A percentile compares a stretch with the other conserved stretches of the same genome.
These are phyloP conservation scores for Pasiphila rectangulata DNA, from an alignment of 2,888 invertebrate genomes.

Conservation along the genomic window DNA sequence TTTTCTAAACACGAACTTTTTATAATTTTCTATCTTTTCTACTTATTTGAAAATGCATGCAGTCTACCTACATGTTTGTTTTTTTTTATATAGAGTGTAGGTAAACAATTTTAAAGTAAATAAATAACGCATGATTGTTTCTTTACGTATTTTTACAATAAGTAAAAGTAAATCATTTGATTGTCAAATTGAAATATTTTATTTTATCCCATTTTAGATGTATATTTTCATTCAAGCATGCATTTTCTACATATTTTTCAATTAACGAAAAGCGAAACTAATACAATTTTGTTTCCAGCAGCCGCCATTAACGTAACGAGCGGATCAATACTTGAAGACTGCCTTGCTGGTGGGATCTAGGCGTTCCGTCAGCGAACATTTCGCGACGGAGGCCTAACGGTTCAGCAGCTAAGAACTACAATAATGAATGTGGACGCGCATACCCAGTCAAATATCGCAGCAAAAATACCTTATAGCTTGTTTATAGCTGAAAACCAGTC, in stretches of 20 bases:
- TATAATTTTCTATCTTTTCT: neutral
- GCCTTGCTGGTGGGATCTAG: conserved; percentile 40
- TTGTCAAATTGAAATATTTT: too few species aligned
- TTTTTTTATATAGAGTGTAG: too few species aligned
- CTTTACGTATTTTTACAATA: too few species aligned
- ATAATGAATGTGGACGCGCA: conserved; percentile 46
- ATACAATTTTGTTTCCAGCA: conserved; percentile 48
- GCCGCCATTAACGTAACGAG: conserved; percentile 73
- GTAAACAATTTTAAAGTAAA: too few species aligned
- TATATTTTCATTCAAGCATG: too few species aligned
- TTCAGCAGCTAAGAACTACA: conserved; percentile 41
- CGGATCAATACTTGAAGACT: conserved; percentile 62
- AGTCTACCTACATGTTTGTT: too few species aligned
- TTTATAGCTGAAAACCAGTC: neutral
- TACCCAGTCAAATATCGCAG: conserved; percentile 36
- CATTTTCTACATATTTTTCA: too few species aligned
- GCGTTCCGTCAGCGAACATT: conserved; percentile 19
- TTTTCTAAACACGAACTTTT: neutral
- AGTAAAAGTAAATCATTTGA: too few species aligned
- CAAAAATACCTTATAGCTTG: too few species aligned
- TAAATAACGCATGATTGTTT: too few species aligned
- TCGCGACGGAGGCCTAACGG: conserved; percentile 26
- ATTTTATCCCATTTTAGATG: too few species aligned
- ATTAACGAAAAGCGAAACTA: too few species aligned
- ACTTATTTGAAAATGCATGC: neutral